Evolutionary conservation across 2,888 invertebrate species (phyloP), one percentile per base, ranked within the genome.

Genomic region (Lydus trimaculatus): DNA sequence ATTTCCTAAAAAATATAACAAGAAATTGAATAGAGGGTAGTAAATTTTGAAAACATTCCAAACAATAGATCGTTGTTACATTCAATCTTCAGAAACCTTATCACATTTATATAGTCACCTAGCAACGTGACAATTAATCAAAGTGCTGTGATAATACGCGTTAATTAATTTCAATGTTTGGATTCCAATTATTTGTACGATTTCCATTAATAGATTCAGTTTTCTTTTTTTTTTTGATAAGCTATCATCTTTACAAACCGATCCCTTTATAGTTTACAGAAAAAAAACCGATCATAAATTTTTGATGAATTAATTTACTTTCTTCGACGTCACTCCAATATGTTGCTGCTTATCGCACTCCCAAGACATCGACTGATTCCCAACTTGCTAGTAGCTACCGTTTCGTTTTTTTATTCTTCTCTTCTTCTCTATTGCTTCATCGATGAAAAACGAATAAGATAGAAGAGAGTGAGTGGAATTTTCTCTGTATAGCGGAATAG

Each of bases 261-360:
- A 48, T 48, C 20, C 20, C 3, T 7, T 20, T 20, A n/a, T 48
- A 17, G 0, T 17, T 0, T 3, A 17, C 1, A 5, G 2, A 20
- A 28, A 9, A 3, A 17, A 9, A 20, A 48, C 11, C 13, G 13
- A 52, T 25, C 52, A 13, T 52, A 52, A 52, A 52, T 52, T 52
- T 52, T 52, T 52, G 52, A 52, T 52, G 52, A 52, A 52, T 52
- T 52, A 52, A 52, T 52, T 52, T 52, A 52, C 52, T 52, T 52
- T 25, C 25, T 25, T 13, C 52, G 23, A 52, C 13, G 52, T 52
- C 52, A 13, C 25, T 52, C 25, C 52, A 52, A 52, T 52, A 52
- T 52, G 52, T 52, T 52, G 25, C 52, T 4, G 3, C 20, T 20
- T 5, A n/a, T n/a, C n/a, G n/a, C n/a, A 1, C 20, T 48, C 48